Conservation (phyloP, 2,888 invertebrate genomes). For the Synergus umbraculus region DNA sequence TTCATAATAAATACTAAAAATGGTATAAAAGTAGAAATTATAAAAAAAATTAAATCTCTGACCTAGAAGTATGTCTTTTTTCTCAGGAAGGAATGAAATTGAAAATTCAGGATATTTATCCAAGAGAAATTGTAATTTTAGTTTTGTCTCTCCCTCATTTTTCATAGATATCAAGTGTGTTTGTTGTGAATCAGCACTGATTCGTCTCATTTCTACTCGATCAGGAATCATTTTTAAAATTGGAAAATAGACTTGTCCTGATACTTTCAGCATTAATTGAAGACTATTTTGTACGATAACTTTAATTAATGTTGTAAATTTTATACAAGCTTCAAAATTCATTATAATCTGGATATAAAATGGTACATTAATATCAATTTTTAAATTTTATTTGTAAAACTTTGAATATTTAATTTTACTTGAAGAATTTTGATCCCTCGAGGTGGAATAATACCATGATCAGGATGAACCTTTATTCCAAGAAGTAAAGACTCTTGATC, state of each 20-base stretch:
- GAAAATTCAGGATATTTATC: conserved; percentile 73
- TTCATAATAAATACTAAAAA: neutral
- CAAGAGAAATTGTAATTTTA: conserved; percentile 67
- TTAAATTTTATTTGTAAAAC: neutral
- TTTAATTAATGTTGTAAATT: conserved; percentile 52
- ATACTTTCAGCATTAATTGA: conserved; percentile 53
- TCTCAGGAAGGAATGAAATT: conserved; percentile 59
- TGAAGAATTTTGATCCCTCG: conserved; percentile 59
- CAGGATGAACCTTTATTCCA: conserved; percentile 58
- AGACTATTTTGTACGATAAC: conserved; percentile 57
- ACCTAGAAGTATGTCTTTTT: conserved; percentile 50
- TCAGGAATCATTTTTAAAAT: conserved; percentile 77
- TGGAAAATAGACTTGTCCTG: conserved; percentile 75
- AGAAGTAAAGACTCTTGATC: conserved; percentile 52
- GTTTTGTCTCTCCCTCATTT: conserved; percentile 67
- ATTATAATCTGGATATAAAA: conserved; percentile 52
- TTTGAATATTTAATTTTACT: conserved; percentile 46
- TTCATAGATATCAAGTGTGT: conserved; percentile 64
- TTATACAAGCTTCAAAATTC: conserved; percentile 58
- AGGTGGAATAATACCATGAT: conserved; percentile 57
- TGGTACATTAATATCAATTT: neutral
- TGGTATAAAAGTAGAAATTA: too few relatives aligned
- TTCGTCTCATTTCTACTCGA: conserved; percentile 78
- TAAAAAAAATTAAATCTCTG: conserved; percentile 25
- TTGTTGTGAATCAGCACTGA: conserved; percentile 72